Percentiles rank a stretch among this genome's conserved stretches.
Conservation (phyloP, 2,113 vertebrate species). For the Caranx melampygus region DNA sequence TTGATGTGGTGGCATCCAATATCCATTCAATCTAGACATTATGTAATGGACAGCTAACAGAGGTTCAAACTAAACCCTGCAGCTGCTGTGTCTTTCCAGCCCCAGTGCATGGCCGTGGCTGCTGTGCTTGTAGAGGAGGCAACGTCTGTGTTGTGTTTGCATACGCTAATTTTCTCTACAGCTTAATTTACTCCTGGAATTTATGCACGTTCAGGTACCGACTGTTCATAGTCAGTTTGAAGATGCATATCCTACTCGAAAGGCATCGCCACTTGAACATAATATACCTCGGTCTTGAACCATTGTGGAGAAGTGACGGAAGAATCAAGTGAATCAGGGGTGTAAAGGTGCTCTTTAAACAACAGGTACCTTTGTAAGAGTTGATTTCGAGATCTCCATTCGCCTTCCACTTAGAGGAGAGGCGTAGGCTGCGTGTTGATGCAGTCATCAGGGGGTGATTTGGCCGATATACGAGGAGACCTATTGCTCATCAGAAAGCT, state of each 20-base stretch:
- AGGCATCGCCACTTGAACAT: conserved; percentile 17
- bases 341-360: conserved; percentile 58
- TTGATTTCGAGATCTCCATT: conserved; percentile 65
- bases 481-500: conserved; percentile 76
- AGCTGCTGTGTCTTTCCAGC: conserved; percentile 3
- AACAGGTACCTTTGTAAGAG: conserved; percentile 52
- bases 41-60: conserved; percentile 52
- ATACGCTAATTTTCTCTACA: neutral
- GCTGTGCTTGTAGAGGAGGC: neutral
- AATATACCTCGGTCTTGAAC: neutral
- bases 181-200: neutral
- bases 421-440: conserved; percentile 62
- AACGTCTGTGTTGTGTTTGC: neutral
- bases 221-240: neutral
- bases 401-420: conserved; percentile 39
- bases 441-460: conserved; percentile 72
- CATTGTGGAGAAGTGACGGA: neutral
- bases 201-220: neutral
- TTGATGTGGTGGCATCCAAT: conserved; percentile 73
- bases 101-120: neutral
- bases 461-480: conserved; percentile 68
- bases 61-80: conserved; percentile 29
- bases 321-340: conserved; percentile 21
- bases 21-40: conserved; percentile 64
- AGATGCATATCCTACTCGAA: conserved; percentile 1